Conservation (phyloP, 2,113 vertebrate species). For the human region GRCh38 chr1:56136001-56136500, state of each 20-base stretch:
- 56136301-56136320: background rate
- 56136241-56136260: too few relatives aligned
- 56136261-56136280: background rate
- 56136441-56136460: background rate
- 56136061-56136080: background rate
- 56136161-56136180: background rate
- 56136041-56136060: background rate
- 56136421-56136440: background rate
- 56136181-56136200: background rate
- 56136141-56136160: background rate
- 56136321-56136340: background rate
- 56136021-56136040: background rate
- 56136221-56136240: background rate
- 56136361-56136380: background rate
- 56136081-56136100: background rate
- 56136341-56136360: background rate
- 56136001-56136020: background rate
- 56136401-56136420: background rate
- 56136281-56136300: background rate
- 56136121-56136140: background rate
- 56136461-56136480: background rate
- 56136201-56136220: background rate
- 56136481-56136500: background rate
- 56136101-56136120: background rate
- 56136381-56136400: too few relatives aligned